Evolutionary conservation across 1,140 invertebrate genomes (phyloP).

Genomic region (Harpegnathos saltator): DNA sequence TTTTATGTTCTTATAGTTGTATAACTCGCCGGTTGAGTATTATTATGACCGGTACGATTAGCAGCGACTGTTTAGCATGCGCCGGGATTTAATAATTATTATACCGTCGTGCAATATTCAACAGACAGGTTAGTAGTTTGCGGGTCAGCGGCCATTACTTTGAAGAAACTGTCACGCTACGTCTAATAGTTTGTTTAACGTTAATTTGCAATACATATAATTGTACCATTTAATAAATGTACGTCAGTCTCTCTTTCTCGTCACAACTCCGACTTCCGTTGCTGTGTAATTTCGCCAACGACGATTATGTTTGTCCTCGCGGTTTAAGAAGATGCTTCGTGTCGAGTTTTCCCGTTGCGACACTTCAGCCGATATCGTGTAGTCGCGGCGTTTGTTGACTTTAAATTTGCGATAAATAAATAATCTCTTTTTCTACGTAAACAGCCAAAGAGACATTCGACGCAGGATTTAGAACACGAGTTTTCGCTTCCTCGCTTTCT

Average conservation of each 20-base stretch:
- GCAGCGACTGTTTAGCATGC: neutral
- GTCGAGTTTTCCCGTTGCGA: conserved; percentile 4
- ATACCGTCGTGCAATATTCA: conserved; percentile 19
- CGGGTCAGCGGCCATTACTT: conserved; percentile 38
- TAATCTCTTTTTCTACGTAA: too few species aligned
- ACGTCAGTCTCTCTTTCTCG: conserved; percentile 12
- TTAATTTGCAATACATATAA: conserved; percentile 29
- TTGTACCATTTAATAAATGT: conserved; percentile 27
- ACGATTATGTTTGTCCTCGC: conserved; percentile 23
- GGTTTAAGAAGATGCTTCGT: conserved; percentile 33
- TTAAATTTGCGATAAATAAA: neutral
- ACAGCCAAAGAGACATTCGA: too few species aligned
- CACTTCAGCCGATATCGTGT: conserved; percentile 3
- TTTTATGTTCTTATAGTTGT: too few species aligned
- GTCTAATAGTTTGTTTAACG: conserved; percentile 37
- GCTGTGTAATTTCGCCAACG: conserved; percentile 34
- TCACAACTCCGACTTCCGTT: conserved; percentile 49
- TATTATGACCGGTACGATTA: conserved; percentile 1
- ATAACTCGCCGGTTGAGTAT: conserved; percentile 14
- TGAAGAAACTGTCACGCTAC: conserved; percentile 27
- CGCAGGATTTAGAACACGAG: too few species aligned
- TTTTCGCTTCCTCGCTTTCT: conserved; percentile 2
- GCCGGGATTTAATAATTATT: conserved; percentile 22
- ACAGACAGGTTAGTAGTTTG: conserved; percentile 33
- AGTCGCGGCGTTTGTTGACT: neutral